phyloP scores from a whole-genome alignment of 2,797 vertebrate genomes.

The Halcyon chelicuti region DNA sequence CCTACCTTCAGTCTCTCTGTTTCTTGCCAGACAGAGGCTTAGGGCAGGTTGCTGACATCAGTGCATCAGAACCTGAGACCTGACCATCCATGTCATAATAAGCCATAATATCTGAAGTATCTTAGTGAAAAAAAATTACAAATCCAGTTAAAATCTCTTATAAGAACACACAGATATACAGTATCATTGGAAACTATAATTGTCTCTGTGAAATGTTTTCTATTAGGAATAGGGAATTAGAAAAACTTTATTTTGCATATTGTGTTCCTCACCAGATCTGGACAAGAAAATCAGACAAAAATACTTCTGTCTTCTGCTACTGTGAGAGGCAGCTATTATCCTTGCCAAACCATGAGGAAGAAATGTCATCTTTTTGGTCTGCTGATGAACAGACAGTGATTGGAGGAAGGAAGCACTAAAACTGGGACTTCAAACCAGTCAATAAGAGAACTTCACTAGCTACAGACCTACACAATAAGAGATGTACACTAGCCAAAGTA shows the following conservation, averaged over 20 bases:
- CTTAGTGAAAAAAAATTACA: background rate
- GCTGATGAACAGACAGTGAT: background rate
- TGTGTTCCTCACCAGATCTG: background rate
- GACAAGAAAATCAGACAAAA: background rate
- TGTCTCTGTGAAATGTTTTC: background rate
- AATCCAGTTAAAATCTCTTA: background rate
- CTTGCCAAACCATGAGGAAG: background rate
- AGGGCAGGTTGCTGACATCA: background rate
- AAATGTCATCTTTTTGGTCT: background rate
- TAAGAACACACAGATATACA: background rate
- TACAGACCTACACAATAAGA: background rate
- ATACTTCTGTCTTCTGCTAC: background rate
- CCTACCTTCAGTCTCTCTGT: background rate
- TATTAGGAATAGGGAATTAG: background rate
- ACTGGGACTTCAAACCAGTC: background rate
- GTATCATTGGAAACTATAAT: background rate
- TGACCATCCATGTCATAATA: background rate
- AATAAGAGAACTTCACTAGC: background rate
- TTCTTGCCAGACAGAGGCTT: background rate
- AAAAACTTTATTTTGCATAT: background rate
- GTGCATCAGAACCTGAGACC: background rate
- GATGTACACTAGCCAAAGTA: background rate
- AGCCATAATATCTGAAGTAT: background rate
- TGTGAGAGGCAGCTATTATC: background rate
- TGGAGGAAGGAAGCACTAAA: background rate